These are phyloP conservation scores for Dynastes maya DNA, from an alignment of 2,888 invertebrate species.

Conservation along the genomic window DNA sequence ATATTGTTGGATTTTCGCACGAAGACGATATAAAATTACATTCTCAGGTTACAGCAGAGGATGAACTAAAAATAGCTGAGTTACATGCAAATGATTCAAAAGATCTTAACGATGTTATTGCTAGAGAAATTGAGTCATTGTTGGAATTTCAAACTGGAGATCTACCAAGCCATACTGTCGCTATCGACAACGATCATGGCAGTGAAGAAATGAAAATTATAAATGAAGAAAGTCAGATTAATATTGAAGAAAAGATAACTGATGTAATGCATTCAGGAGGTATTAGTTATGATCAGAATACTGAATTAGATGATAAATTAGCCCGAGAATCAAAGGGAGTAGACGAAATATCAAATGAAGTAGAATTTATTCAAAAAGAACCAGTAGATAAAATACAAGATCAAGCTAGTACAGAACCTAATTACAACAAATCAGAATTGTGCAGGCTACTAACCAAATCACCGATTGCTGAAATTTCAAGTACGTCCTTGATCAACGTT, in stretches of 20 bases:
- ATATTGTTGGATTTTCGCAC: slow-evolving; percentile 20
- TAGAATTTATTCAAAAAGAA: slow-evolving; percentile 6
- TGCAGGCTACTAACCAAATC: neutral
- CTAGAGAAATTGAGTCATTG: slow-evolving; percentile 39
- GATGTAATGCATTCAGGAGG: neutral
- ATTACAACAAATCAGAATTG: slow-evolving; percentile 30
- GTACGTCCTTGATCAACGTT: slow-evolving; percentile 22
- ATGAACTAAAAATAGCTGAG: slow-evolving; percentile 23
- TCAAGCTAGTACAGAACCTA: slow-evolving; percentile 7
- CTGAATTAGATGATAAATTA: neutral
- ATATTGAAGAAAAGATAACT: slow-evolving; percentile 26
- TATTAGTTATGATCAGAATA: too few species aligned
- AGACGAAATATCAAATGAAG: slow-evolving; percentile 12
- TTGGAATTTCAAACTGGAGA: slow-evolving; percentile 38
- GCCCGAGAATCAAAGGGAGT: neutral
- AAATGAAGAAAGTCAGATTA: slow-evolving; percentile 7
- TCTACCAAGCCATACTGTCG: neutral
- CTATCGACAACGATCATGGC: slow-evolving; percentile 14
- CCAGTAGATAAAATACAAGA: slow-evolving; percentile 22
- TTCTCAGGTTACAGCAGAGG: slow-evolving; percentile 3
- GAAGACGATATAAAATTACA: slow-evolving; percentile 35
- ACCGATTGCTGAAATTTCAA: slow-evolving; percentile 43
- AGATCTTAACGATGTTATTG: slow-evolving; percentile 38
- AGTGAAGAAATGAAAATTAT: slow-evolving; percentile 5
- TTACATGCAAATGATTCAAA: slow-evolving; percentile 26